Evolutionary conservation across 2,888 invertebrate genomes (phyloP), one percentile per base, ranked within the genome.

Genomic region (Drosophila mettleri): DNA sequence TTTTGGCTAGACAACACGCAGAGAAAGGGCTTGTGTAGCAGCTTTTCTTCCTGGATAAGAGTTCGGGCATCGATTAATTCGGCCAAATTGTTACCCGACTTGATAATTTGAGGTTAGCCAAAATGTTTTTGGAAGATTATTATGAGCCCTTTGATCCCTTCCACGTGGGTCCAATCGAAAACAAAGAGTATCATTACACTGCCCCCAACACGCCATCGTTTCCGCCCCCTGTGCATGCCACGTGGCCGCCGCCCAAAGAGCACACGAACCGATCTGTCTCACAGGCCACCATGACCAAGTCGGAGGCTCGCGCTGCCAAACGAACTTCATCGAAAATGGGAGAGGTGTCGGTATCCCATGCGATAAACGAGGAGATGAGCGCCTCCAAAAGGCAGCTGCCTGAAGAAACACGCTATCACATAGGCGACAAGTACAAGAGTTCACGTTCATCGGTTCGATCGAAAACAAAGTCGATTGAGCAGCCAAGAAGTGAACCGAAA

Each of bases 81-180:
- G 16, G 27, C 16, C 6, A 3, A 29, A 12, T 29, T 7, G 3
- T 12, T 18, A 18, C 27, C 45, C 3, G 12, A 29, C 12, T 12
- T 12, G 18, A 12, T 16, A 18, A 20, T 38, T 38, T 4, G 9
- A 22, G 9, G 27, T 3, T n/a, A n/a, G 3, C 20, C 34, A 63
- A 64, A 33, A 85, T 82, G 80, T 64, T 69, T 43, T n/a, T 58
- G 3, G 68, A 78, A 9, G 69, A 80, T 14, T 63, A 69, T 24
- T 24, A 39, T 0, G 20, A 49, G 2, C 34, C 58, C 7, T 83
- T 83, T 38, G 66, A 83, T 69, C 83, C 83, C 0, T 83, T 83
- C 27, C 67, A 52, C 14, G 52, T 83, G 3, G 83, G 83, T 3
- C 63, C 69, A 1, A 33, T 55, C 5, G 45, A 66, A 0, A 3